Percentiles rank a stretch among this genome's conserved stretches.
phyloP scores from a whole-genome alignment of 2,797 vertebrate species.

The Lepilemur septentrionalis region DNA sequence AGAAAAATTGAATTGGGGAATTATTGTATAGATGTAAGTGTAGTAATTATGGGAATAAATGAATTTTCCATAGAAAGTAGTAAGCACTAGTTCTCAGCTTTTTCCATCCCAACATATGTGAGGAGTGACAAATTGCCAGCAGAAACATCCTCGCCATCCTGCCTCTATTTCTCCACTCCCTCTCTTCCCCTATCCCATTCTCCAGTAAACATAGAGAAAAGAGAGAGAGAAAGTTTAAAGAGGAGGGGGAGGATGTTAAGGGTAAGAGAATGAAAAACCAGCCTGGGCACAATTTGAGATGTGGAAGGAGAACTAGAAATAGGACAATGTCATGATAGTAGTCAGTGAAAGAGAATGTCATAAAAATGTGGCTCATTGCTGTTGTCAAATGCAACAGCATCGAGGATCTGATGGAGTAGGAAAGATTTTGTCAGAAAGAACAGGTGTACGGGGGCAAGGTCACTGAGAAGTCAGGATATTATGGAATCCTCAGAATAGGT shows the following conservation, averaged over 20 bases:
- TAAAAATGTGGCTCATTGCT: background rate
- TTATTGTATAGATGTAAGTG: background rate
- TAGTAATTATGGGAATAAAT: conserved; percentile 1
- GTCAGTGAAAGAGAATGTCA: background rate
- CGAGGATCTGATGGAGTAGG: background rate
- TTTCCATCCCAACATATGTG: background rate
- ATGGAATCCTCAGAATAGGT: background rate
- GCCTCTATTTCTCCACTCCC: background rate
- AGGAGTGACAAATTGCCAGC: background rate
- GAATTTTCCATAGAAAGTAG: background rate
- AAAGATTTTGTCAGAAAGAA: conserved; percentile 27
- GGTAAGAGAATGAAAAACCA: background rate
- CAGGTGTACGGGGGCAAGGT: background rate
- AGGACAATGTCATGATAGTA: background rate
- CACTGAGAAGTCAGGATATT: background rate
- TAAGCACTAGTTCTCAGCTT: background rate
- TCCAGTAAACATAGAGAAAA: background rate
- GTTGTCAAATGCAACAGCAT: background rate
- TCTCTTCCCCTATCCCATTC: background rate
- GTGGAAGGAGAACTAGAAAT: conserved; percentile 28
- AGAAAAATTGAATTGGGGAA: background rate
- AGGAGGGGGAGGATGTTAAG: background rate
- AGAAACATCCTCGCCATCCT: background rate
- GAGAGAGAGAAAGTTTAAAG: background rate
- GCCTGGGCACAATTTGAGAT: background rate